phyloP scores from a whole-genome alignment of 2,113 vertebrate genomes.

The Pedionomus torquatus region DNA sequence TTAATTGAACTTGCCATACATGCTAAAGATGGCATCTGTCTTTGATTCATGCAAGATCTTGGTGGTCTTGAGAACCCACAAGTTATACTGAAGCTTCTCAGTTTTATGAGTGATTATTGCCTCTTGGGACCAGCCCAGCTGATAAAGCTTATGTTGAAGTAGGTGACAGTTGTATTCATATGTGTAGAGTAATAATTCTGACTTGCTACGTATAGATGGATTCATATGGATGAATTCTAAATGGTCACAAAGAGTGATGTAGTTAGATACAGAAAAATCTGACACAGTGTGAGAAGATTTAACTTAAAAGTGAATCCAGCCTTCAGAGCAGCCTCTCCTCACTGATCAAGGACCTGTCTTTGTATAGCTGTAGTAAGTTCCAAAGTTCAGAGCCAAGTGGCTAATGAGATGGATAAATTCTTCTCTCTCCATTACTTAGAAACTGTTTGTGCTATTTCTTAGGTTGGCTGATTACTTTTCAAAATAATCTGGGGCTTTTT shows the following conservation, averaged over 20 bases:
- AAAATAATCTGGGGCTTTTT: not conserved
- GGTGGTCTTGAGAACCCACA: not conserved
- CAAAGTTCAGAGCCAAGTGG: not conserved
- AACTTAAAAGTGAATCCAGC: not conserved
- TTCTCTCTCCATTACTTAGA: not conserved
- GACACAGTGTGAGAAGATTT: fast-evolving
- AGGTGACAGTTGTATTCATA: not conserved
- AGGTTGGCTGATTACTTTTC: not conserved
- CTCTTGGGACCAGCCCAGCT: not conserved
- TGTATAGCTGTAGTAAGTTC: not conserved
- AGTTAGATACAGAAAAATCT: not conserved
- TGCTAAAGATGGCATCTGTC: not conserved
- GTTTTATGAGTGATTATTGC: not conserved
- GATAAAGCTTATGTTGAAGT: not conserved
- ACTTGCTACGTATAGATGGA: not conserved
- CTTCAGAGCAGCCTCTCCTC: not conserved
- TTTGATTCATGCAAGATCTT: not conserved
- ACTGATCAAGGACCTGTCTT: not conserved
- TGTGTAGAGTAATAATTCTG: not conserved
- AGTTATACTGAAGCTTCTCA: not conserved
- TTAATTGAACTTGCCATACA: not conserved
- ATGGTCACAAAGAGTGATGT: not conserved
- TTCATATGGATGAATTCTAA: not conserved
- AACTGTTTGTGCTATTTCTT: not conserved
- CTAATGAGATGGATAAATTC: not conserved